phyloP scores from a whole-genome alignment of 2,888 invertebrate genomes.

The Nomada fucata region DNA sequence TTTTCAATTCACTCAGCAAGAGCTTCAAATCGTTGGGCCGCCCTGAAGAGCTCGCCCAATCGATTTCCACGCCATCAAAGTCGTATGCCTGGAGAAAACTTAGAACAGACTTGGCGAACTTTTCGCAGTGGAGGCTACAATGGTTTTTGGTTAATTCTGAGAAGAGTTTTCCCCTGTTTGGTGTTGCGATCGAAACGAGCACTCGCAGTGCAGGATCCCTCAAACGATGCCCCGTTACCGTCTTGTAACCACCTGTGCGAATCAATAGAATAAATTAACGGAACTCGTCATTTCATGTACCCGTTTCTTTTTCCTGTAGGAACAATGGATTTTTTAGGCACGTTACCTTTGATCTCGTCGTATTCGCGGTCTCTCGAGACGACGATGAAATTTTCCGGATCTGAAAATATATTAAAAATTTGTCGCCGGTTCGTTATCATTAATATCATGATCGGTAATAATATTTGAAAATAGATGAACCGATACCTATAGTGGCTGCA shows the following conservation, averaged over 20 bases:
- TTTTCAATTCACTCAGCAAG: constrained; percentile 16
- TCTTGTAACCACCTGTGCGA: constrained; percentile 89
- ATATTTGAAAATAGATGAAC: neutral
- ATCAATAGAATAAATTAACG: constrained; percentile 46
- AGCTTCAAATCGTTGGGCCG: constrained; percentile 37
- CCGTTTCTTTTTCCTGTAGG: neutral
- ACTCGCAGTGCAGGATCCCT: constrained; percentile 89
- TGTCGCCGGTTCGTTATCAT: neutral
- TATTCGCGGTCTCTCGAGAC: constrained; percentile 89
- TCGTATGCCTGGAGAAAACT: constrained; percentile 88
- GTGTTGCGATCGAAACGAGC: constrained; percentile 87
- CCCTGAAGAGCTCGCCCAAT: constrained; percentile 83
- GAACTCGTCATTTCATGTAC: neutral
- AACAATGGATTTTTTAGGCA: neutral
- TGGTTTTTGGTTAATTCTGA: constrained; percentile 22
- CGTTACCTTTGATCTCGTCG: constrained; percentile 89
- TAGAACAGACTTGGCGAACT: constrained; percentile 88
- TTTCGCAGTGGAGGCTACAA: constrained; percentile 80
- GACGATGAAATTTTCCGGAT: constrained; percentile 88
- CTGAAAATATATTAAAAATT: constrained; percentile 73
- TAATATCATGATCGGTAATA: too few relatives aligned
- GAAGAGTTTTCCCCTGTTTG: constrained; percentile 48
- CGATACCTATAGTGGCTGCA: constrained; percentile 87
- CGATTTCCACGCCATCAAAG: constrained; percentile 93
- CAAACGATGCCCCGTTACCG: constrained; percentile 89